Evolutionary conservation across 2,888 invertebrate genomes (phyloP).

Genomic region (Lasioglossum lativentre): DNA sequence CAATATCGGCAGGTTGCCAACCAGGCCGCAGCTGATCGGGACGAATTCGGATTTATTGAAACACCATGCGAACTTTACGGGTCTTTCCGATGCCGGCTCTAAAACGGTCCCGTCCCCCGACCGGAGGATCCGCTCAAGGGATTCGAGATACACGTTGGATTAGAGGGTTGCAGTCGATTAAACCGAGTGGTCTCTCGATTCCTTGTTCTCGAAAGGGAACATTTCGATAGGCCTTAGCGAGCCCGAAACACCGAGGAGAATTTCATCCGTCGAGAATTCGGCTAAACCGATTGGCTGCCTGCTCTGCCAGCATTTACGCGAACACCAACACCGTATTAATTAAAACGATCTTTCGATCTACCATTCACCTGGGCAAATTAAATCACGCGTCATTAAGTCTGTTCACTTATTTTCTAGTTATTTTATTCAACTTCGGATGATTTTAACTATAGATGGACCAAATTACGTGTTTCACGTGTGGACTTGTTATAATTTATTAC

Average conservation of each 20-base stretch:
- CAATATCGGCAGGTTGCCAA: constrained; percentile 45
- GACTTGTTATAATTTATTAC: no score
- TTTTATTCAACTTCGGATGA: not conserved
- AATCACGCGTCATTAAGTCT: not conserved
- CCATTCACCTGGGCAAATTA: accelerated
- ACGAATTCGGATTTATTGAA: constrained; percentile 47
- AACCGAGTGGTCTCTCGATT: constrained; percentile 29
- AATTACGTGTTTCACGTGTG: no score
- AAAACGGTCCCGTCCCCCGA: not conserved
- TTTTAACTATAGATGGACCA: no score
- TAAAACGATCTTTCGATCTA: not conserved
- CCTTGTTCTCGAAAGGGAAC: constrained; percentile 25
- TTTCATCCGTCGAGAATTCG: not conserved
- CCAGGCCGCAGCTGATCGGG: constrained; percentile 25
- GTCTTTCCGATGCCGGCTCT: not conserved
- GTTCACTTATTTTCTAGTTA: not conserved
- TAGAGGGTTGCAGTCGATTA: constrained; percentile 39
- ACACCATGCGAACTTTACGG: constrained; percentile 34
- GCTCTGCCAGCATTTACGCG: not conserved
- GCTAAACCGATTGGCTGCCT: not conserved
- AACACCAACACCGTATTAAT: not conserved
- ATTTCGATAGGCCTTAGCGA: constrained; percentile 10
- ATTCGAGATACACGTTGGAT: constrained; percentile 17
- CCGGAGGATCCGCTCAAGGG: not conserved
- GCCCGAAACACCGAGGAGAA: not conserved